Percentiles rank a stretch among this genome's conserved stretches.
These are phyloP conservation scores for Timema cristinae DNA, from an alignment of 2,888 invertebrate genomes.

Conservation along the genomic window DNA sequence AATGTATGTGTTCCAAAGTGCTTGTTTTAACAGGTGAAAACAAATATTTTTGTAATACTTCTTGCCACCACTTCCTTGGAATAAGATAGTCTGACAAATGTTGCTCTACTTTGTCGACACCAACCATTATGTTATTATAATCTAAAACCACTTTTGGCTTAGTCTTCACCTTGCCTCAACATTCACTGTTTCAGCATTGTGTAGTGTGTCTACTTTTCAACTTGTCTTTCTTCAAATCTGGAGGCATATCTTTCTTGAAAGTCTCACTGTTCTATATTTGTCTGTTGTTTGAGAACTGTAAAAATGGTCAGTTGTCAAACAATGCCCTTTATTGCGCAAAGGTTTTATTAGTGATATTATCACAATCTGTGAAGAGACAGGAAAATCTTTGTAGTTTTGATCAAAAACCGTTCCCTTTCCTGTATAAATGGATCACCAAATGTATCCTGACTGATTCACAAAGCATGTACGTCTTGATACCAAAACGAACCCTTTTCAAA, in stretches of 20 bases:
- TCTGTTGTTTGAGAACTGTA: neutral
- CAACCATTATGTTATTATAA: neutral
- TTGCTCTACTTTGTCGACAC: neutral
- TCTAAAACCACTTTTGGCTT: too few species aligned
- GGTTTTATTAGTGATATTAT: too few species aligned
- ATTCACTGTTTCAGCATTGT: neutral
- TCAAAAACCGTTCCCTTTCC: too few species aligned
- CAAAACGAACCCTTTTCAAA: neutral
- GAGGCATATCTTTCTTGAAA: neutral
- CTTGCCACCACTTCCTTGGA: neutral
- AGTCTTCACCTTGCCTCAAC: neutral
- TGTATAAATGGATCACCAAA: slow-evolving; percentile 1
- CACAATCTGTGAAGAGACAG: too few species aligned
- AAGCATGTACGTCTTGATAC: slow-evolving; percentile 2
- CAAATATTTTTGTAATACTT: slow-evolving; percentile 5
- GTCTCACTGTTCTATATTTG: slow-evolving; percentile 5
- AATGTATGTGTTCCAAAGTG: neutral
- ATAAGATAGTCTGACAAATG: neutral
- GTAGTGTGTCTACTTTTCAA: neutral
- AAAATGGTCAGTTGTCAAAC: slow-evolving; percentile 2
- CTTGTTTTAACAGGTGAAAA: neutral
- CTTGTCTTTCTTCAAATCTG: neutral
- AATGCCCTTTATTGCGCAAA: too few species aligned
- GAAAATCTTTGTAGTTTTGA: too few species aligned
- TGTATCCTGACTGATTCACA: slow-evolving; percentile 12